Evolutionary conservation across 1,140 invertebrate genomes (phyloP).

Genomic region (Colletes latitarsis): DNA sequence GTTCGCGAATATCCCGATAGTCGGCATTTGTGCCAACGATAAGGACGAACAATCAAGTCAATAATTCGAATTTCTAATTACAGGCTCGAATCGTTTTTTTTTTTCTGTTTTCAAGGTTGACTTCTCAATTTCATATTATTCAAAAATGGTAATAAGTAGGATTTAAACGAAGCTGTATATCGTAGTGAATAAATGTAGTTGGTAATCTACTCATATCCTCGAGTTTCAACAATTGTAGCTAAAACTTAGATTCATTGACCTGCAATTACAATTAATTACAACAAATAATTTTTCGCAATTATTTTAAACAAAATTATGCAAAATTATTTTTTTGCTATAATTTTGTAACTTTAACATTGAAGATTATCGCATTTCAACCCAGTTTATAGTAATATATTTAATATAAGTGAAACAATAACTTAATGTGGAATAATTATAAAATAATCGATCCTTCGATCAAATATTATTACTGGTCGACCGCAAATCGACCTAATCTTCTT

Average conservation of each 20-base stretch:
- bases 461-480: too few species aligned
- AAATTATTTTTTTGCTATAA: too few species aligned
- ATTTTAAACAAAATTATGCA: background rate
- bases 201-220: background rate
- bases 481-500: too few species aligned
- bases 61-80: background rate
- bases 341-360: too few species aligned
- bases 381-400: too few species aligned
- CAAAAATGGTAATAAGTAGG: too few species aligned
- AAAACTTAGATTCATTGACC: background rate
- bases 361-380: too few species aligned
- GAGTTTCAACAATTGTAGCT: background rate
- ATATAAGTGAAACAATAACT: too few species aligned
- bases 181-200: background rate
- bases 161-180: background rate
- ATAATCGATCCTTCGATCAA: too few species aligned
- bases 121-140: background rate
- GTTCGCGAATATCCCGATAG: constrained; percentile 27
- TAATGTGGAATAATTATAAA: too few species aligned
- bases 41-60: background rate
- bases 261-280: background rate
- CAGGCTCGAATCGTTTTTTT: background rate
- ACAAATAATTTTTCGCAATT: background rate
- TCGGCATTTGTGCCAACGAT: background rate
- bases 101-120: background rate